These are phyloP conservation scores for Zaprionus africanus DNA, from an alignment of 1,140 invertebrate genomes.

Conservation along the genomic window DNA sequence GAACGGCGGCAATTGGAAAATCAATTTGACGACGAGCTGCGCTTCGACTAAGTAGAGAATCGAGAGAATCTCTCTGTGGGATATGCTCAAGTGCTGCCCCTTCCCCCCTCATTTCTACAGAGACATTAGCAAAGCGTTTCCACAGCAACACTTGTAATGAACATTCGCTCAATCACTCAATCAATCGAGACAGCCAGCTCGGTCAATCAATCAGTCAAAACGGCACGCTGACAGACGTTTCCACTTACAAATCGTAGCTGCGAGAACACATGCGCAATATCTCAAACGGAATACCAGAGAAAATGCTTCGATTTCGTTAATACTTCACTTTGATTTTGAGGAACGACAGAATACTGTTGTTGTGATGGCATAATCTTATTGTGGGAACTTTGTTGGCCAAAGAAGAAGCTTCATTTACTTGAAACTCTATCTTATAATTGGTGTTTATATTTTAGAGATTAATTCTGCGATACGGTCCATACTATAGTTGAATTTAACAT, in stretches of 20 bases:
- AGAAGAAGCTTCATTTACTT: too few relatives aligned
- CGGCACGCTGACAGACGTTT: conserved; percentile 68
- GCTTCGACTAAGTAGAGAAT: conserved; percentile 1
- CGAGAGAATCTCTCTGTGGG: neutral
- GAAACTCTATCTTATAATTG: fast-evolving
- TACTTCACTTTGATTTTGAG: neutral
- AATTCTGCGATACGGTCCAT: too few relatives aligned
- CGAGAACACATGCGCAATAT: conserved; percentile 43
- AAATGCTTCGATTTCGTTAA: neutral
- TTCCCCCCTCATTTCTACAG: neutral
- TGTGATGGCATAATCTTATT: too few relatives aligned
- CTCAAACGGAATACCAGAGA: neutral
- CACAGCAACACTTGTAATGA: conserved; percentile 1
- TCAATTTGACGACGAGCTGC: conserved; percentile 53
- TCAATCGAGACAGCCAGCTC: conserved; percentile 43
- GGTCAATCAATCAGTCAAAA: conserved; percentile 67
- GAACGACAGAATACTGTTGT: neutral
- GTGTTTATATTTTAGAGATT: too few relatives aligned
- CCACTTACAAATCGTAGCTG: conserved; percentile 67
- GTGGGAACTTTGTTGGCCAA: too few relatives aligned
- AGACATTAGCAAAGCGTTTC: neutral
- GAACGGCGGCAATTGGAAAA: conserved; percentile 75
- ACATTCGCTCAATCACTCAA: conserved; percentile 37
- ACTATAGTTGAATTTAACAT: too few relatives aligned
- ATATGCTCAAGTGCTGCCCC: conserved; percentile 39